Base-by-base conservation (phyloP, 2,888 invertebrate genomes). In the Schrankia costaestrigalis region DNA sequence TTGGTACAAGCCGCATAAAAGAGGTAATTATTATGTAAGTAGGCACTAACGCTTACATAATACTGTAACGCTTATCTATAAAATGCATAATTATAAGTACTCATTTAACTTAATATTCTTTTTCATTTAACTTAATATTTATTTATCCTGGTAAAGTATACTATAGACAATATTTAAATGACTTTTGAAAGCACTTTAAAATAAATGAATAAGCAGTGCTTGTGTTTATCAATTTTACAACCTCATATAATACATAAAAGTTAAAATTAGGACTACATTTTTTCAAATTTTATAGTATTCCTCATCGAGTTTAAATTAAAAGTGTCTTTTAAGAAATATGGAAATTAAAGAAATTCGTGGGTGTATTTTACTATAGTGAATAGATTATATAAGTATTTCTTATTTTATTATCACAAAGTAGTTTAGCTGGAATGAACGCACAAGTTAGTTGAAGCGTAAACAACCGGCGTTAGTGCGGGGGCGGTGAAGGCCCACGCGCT, bases 361-460 rank as follows among this genome's bases (percentile, higher is more conserved):
- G 19, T 19, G 19, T 4, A n/a, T 2, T 2, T n/a, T 4, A 14
- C 2, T 2, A 14, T n/a, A n/a, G 4, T 10, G 2, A 11, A 12
- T 27, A 28, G 27, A n/a, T 27, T 9, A 31, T 7, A 6, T 1
- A 12, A 25, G 6, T 22, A 11, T 5, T 12, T 6, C 8, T 10
- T 9, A 13, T 24, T 18, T 35, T 46, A 50, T 46, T 35, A 38
- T 43, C 42, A 42, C 41, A 41, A 11, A 26, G 21, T 28, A 28
- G 48, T 65, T 65, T 57, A 56, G 62, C 61, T 61, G 49, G 54
- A 65, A 59, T 56, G 57, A 56, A 58, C 55, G 57, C 50, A 53
- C 42, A 66, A 65, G 63, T 66, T 69, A 56, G 54, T 52, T 62
- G 64, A 46, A 66, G 68, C 66, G 61, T 64, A 56, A 46, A 56